Evolutionary conservation across 2,113 vertebrate genomes (phyloP).

Genomic region (Synchiropus splendidus): DNA sequence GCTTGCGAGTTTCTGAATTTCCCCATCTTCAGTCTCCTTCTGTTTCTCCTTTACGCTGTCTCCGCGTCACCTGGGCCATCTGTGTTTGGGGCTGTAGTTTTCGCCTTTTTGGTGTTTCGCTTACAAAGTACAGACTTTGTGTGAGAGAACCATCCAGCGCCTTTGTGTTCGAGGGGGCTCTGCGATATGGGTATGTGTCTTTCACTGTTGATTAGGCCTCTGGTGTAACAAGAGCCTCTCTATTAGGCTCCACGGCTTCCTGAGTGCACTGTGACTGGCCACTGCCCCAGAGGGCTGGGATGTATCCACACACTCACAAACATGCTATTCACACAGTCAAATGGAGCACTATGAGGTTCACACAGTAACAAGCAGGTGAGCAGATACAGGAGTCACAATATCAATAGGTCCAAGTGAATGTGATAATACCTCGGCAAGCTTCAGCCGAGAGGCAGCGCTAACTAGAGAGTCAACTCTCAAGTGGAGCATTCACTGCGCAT

Average conservation of each 20-base stretch:
- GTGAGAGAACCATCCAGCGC: constrained; percentile 12
- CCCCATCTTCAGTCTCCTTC: constrained; percentile 7
- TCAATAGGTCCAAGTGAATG: constrained; percentile 54
- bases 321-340: constrained; percentile 40
- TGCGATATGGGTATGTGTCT: constrained; percentile 35
- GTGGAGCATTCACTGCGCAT: constrained; percentile 61
- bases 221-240: constrained; percentile 50
- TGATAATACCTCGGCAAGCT: constrained; percentile 54
- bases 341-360: constrained; percentile 35
- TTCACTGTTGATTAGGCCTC: constrained; percentile 58
- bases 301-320: constrained; percentile 9
- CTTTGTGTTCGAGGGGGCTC: constrained; percentile 28
- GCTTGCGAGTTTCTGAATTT: constrained; percentile 24
- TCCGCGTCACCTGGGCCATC: constrained; percentile 17
- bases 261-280: constrained; percentile 40
- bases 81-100: constrained; percentile 20
- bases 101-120: constrained; percentile 16
- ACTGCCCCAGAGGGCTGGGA: constrained; percentile 37
- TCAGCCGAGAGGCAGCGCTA: constrained; percentile 48
- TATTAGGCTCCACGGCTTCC: constrained; percentile 53
- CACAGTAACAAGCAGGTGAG: constrained; percentile 59
- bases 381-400: constrained; percentile 60
- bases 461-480: constrained; percentile 57
- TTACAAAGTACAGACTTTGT: constrained; percentile 7
- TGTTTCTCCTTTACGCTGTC: constrained; percentile 9